phyloP scores from a whole-genome alignment of 2,888 invertebrate genomes.

The Ellobium chinense region DNA sequence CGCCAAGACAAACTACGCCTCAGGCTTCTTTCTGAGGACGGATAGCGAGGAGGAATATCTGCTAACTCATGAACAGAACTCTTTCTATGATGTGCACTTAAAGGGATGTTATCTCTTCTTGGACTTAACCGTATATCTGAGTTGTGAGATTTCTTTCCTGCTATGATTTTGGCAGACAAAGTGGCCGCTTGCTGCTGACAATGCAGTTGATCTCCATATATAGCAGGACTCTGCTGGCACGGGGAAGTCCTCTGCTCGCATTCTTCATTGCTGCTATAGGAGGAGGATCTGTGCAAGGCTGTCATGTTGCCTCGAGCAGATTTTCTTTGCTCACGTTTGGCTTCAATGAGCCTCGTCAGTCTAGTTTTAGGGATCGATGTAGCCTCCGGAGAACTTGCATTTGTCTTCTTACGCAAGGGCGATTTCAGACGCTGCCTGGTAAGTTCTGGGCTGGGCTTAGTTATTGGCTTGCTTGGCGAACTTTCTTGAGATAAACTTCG shows the following conservation, averaged over 20 bases:
- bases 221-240: not conserved
- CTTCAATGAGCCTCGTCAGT: slow-evolving; percentile 20
- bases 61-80: no score
- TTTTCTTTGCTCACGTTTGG: slow-evolving; percentile 19
- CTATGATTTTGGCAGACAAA: no score
- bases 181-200: no score
- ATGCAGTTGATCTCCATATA: not conserved
- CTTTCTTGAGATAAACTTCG: not conserved
- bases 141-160: no score
- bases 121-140: no score
- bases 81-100: no score
- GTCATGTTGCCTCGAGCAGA: not conserved
- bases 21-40: not conserved
- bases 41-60: not conserved
- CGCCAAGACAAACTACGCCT: not conserved
- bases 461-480: not conserved
- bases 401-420: not conserved
- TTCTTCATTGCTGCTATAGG: not conserved
- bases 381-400: not conserved
- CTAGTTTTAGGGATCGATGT: slow-evolving; percentile 1
- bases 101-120: no score
- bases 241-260: not conserved
- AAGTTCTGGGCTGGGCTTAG: not conserved
- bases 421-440: not conserved
- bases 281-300: not conserved